Conservation (phyloP, 92 coral and sea anemone species). For the Actinernus sp. region DNA sequence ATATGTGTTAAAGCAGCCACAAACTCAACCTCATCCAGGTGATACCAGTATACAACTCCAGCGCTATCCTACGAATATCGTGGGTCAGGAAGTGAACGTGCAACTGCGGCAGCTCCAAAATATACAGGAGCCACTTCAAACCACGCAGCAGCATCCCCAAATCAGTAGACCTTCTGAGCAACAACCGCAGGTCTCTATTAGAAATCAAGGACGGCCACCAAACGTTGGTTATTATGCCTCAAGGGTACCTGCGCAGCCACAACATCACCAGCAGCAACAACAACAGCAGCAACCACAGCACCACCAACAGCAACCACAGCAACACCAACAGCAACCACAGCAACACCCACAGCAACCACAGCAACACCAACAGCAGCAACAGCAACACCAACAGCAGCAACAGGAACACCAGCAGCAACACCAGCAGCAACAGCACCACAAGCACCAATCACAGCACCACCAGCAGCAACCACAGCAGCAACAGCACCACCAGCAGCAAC, state of each 20-base stretch:
- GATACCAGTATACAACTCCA: neutral
- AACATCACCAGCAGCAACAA: neutral
- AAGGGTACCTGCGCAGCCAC: constrained; percentile 2
- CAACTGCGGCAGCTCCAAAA: neutral
- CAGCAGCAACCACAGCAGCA: constrained; percentile 21
- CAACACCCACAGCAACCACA: neutral
- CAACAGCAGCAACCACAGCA: neutral
- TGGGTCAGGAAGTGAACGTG: neutral
- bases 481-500: constrained; percentile 29
- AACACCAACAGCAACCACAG: neutral
- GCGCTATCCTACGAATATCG: neutral
- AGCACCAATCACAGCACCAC: neutral
- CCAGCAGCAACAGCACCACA: constrained; percentile 10
- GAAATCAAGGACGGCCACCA: too few relatives aligned
- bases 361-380: constrained; percentile 5
- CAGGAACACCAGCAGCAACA: constrained; percentile 3
- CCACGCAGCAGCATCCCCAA: neutral
- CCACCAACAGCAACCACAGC: neutral
- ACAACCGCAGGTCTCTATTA: neutral
- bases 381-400: constrained; percentile 12
- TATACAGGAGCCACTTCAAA: neutral
- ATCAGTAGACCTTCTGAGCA: neutral
- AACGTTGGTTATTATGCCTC: too few relatives aligned
- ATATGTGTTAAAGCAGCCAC: neutral
- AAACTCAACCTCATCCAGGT: neutral